Evolutionary conservation across 2,888 invertebrate species (phyloP), one percentile per base, ranked within the genome.

Genomic region (Hirtodrosophila duncani): DNA sequence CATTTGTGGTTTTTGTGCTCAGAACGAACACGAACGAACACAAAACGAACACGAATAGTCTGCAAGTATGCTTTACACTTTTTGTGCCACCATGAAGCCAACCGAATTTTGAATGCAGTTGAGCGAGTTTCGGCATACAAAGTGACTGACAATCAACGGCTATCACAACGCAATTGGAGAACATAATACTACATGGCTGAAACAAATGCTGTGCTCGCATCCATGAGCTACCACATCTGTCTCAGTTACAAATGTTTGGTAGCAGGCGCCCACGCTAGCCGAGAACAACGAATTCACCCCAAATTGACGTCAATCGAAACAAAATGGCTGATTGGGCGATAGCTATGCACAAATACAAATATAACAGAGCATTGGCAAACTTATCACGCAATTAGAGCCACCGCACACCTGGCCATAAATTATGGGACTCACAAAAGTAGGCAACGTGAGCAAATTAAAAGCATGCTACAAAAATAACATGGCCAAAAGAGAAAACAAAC

Each of bases 331-430:
- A 51, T 13, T 43, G 31, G 10, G 20, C 9, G 38, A 24, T 29
- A n/a, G 36, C 23, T 24, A 14, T 13, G 17, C 3, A n/a, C 3
- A 13, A 26, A 33, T 17, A 31, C 11, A 20, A 36, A 36, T 30
- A 23, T 30, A 43, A 41, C 60, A 50, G 49, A 53, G 65, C 67
- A 75, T 81, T 81, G 77, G 41, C 37, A 52, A 81, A 81, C 80
- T 81, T 75, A 75, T 79, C 81, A 75, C 80, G 81, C 75, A 81
- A 75, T 81, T 75, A 75, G 68, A 52, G 57, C 51, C 23, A 10
- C 45, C 55, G 59, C 71, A 55, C 67, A 75, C 81, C 77, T 75
- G 77, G 46, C 34, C 61, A 49, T 75, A 67, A 75, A 71, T 79
- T 79, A 81, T 58, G 55, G 36, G 37, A 61, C 68, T 37, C 52